Conservation (phyloP, 2,888 invertebrate species). For the Apodemia duryi region DNA sequence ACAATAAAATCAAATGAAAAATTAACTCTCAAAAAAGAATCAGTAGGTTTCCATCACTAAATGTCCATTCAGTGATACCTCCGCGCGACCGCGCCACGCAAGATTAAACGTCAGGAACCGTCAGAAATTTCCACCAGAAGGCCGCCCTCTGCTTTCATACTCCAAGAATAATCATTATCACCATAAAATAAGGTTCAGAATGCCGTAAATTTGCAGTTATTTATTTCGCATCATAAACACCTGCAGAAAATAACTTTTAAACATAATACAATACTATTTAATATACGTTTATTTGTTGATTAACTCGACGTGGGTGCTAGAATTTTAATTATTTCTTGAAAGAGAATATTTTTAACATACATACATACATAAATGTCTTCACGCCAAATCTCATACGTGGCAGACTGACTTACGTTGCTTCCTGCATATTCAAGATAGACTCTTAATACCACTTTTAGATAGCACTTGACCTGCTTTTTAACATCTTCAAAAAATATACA, state of each 20-base stretch:
- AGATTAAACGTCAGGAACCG: conserved; percentile 78
- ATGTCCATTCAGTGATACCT: conserved; percentile 58
- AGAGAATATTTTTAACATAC: too few species aligned
- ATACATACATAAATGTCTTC: too few species aligned
- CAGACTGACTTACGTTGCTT: too few species aligned
- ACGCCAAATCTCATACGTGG: too few species aligned
- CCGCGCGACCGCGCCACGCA: conserved; percentile 72
- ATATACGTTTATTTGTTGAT: conserved; percentile 6
- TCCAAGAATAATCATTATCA: conserved; percentile 34
- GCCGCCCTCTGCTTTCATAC: conserved; percentile 32
- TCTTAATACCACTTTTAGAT: too few species aligned
- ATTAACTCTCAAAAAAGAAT: background rate
- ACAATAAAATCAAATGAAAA: background rate
- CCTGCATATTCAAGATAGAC: too few species aligned
- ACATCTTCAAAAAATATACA: too few species aligned
- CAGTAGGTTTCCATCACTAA: conserved; percentile 40
- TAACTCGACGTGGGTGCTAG: background rate
- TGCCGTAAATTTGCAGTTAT: conserved; percentile 22
- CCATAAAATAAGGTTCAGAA: conserved; percentile 34
- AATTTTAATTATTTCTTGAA: background rate
- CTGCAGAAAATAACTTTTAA: conserved; percentile 52
- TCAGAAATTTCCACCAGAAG: conserved; percentile 49
- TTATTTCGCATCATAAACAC: conserved; percentile 48
- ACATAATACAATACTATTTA: conserved; percentile 35
- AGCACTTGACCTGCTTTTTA: too few species aligned